A percentile compares a stretch with the other conserved stretches of the same genome.
Evolutionary conservation across 2,797 vertebrate genomes (phyloP).

Genomic region (Spinus pinus): DNA sequence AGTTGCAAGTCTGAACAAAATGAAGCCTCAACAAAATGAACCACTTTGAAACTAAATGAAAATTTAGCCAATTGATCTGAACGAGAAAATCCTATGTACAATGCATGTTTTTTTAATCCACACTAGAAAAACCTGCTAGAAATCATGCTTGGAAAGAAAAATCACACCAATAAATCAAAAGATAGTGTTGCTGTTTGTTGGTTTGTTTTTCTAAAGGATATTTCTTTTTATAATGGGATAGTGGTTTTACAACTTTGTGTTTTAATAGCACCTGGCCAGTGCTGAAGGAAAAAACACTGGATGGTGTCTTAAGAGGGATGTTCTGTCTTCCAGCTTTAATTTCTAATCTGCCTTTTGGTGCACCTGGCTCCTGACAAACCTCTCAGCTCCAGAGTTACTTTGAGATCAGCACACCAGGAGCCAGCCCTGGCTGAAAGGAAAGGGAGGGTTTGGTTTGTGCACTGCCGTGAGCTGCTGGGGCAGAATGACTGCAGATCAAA

Average conservation of each 20-base stretch:
- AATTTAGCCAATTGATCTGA: conserved; percentile 68
- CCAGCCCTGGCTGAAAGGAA: neutral
- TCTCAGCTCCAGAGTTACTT: neutral
- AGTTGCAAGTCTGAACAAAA: conserved; percentile 68
- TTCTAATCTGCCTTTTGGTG: neutral
- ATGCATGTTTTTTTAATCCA: neutral
- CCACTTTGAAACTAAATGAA: conserved; percentile 67
- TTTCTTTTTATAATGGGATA: neutral
- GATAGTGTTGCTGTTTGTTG: neutral
- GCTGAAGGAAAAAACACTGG: neutral
- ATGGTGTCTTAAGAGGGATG: neutral
- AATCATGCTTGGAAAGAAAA: neutral
- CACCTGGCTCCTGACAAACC: neutral
- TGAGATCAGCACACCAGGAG: neutral
- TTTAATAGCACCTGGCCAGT: neutral
- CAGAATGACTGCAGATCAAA: neutral
- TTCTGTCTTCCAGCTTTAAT: neutral
- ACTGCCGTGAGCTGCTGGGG: neutral
- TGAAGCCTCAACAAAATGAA: conserved; percentile 58
- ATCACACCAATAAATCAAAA: conserved; percentile 10
- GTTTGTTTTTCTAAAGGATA: neutral
- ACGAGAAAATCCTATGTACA: conserved; percentile 6
- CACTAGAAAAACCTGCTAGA: neutral
- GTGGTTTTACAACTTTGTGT: neutral
- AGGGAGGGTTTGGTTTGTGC: neutral